Conservation (phyloP, 2,797 vertebrate species). For the Myiothlypis chrysogaster region DNA sequence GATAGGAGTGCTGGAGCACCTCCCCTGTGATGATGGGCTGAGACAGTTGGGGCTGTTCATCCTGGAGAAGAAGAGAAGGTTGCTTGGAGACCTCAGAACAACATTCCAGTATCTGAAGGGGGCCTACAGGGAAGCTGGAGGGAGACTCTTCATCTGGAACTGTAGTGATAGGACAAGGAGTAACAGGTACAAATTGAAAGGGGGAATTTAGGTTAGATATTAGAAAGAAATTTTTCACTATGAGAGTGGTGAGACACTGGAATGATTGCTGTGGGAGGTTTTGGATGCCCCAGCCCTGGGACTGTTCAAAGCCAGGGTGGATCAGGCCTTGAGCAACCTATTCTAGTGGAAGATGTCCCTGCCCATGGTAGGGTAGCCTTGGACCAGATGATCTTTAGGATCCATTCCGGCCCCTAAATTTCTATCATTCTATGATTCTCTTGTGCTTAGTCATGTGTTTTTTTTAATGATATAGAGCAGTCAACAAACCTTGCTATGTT, state of each 20-base stretch:
- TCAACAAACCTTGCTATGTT: neutral
- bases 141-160: fast-evolving
- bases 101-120: neutral
- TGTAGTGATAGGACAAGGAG: neutral
- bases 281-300: neutral
- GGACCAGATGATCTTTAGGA: neutral
- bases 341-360: neutral
- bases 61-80: neutral
- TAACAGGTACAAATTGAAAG: neutral
- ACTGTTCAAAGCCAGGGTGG: neutral
- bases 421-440: neutral
- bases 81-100: fast-evolving
- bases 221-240: neutral
- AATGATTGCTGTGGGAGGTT: neutral
- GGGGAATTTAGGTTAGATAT: neutral
- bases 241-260: neutral
- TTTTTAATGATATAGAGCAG: neutral
- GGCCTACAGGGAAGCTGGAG: neutral
- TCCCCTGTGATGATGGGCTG: neutral
- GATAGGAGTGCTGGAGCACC: neutral
- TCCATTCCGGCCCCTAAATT: neutral
- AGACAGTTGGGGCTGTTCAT: neutral
- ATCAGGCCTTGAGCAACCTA: neutral
- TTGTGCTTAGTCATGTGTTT: neutral
- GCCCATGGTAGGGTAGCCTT: fast-evolving